Percentiles rank a stretch among this genome's conserved stretches.
phyloP scores from a whole-genome alignment of 2,888 invertebrate species.

The Leptopterna dolabrata region DNA sequence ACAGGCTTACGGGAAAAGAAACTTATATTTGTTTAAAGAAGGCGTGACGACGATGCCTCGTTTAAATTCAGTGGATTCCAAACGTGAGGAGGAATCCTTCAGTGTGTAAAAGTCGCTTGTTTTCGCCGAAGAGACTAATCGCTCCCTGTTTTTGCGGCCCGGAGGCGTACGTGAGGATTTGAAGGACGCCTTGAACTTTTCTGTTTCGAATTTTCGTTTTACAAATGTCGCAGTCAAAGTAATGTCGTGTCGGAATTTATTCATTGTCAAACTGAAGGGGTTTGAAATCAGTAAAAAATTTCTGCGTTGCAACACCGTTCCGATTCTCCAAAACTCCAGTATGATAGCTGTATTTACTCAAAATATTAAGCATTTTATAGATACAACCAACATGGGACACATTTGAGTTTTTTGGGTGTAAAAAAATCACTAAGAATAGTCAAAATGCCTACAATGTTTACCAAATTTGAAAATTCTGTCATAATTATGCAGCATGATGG shows the following conservation, averaged over 20 bases:
- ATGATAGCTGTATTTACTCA: too few species aligned
- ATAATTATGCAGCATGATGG: too few species aligned
- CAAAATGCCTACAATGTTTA: too few species aligned
- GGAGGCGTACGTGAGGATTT: conserved; percentile 45
- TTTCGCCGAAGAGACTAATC: conserved; percentile 50
- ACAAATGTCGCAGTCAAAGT: conserved; percentile 22
- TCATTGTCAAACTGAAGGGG: background rate
- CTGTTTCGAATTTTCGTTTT: conserved; percentile 28
- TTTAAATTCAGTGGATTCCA: conserved; percentile 48
- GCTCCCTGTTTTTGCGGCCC: conserved; percentile 39
- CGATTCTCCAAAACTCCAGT: too few species aligned
- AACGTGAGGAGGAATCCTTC: conserved; percentile 42
- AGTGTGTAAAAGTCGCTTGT: conserved; percentile 51
- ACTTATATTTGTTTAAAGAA: conserved; percentile 14
- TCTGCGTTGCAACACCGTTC: too few species aligned
- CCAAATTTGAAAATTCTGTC: too few species aligned
- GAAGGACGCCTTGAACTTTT: conserved; percentile 42
- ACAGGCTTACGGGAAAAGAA: background rate
- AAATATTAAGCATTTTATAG: too few species aligned
- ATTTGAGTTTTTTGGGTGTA: too few species aligned
- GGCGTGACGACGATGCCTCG: conserved; percentile 23
- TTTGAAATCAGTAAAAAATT: background rate
- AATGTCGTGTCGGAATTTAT: conserved; percentile 13
- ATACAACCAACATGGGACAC: too few species aligned
- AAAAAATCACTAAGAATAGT: too few species aligned